phyloP scores from a whole-genome alignment of 2,797 vertebrate species.

The Limnodromus scolopaceus region DNA sequence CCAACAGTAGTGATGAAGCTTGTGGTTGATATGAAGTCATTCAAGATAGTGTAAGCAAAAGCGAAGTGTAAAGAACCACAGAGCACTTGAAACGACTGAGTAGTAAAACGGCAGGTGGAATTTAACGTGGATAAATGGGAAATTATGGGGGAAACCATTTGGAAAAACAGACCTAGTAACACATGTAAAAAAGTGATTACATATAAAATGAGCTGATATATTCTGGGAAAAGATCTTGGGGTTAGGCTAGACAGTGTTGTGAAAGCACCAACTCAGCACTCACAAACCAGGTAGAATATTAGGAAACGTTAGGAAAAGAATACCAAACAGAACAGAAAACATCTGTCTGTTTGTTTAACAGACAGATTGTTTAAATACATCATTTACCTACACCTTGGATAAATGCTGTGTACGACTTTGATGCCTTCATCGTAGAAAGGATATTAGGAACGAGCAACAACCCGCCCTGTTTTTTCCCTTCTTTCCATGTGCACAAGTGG shows the following conservation, averaged over 20 bases:
- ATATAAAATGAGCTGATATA: background rate
- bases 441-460: background rate
- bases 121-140: background rate
- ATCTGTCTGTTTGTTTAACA: too few species aligned
- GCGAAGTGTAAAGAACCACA: background rate
- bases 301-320: background rate
- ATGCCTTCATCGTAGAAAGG: fast-evolving
- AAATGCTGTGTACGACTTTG: background rate
- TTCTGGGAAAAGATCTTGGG: background rate
- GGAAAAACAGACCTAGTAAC: background rate
- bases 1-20: background rate
- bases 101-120: background rate
- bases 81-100: background rate
- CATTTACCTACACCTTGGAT: background rate
- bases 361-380: background rate
- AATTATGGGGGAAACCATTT: background rate
- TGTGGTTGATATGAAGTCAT: background rate
- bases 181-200: background rate
- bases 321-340: background rate
- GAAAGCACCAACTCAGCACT: background rate
- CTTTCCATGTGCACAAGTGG: background rate
- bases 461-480: background rate
- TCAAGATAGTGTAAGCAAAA: fast-evolving
- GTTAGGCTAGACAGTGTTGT: background rate
- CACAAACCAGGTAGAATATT: background rate